These are phyloP conservation scores for Heteromurus nitidus DNA, from an alignment of 2,888 invertebrate species.

Conservation along the genomic window DNA sequence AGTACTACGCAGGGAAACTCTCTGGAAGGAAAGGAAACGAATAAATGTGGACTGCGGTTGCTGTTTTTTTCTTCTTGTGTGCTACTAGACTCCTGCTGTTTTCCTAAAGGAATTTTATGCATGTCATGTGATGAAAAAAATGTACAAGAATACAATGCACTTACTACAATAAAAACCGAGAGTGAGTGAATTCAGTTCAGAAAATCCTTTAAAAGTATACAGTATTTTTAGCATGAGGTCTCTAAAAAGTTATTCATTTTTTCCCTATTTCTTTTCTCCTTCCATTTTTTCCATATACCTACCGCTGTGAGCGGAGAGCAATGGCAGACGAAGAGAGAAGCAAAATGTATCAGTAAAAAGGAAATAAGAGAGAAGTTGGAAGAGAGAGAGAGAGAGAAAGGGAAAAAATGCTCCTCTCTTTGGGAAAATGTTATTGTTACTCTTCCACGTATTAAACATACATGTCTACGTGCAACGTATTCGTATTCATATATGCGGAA, in stretches of 20 bases:
- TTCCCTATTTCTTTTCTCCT: slow-evolving; percentile 35
- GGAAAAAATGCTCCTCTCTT: slow-evolving; percentile 47
- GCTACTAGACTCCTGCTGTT: slow-evolving; percentile 59
- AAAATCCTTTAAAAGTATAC: slow-evolving; percentile 57
- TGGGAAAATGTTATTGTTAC: slow-evolving; percentile 64
- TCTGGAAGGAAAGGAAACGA: too few relatives aligned
- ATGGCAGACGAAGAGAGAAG: slow-evolving; percentile 28
- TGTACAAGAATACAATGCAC: slow-evolving; percentile 41
- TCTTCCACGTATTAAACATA: slow-evolving; percentile 48
- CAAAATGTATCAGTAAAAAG: slow-evolving; percentile 63
- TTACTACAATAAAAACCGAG: slow-evolving; percentile 48
- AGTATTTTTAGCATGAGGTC: slow-evolving; percentile 58
- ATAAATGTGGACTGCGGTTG: slow-evolving; percentile 59
- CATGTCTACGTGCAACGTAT: slow-evolving; percentile 4
- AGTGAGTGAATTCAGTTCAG: slow-evolving; percentile 49
- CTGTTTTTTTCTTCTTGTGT: slow-evolving; percentile 38
- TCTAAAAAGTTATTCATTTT: slow-evolving; percentile 59
- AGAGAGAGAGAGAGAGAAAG: too few relatives aligned
- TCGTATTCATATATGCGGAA: too few relatives aligned
- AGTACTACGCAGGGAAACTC: not conserved
- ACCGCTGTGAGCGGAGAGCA: slow-evolving; percentile 50
- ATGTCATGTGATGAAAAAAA: slow-evolving; percentile 66
- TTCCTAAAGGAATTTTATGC: slow-evolving; percentile 66
- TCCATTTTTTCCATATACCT: slow-evolving; percentile 41
- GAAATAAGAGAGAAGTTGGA: too few relatives aligned